A percentile compares a stretch with the other conserved stretches of the same genome.
Conservation (phyloP, 2,888 invertebrate genomes). For the Agonopterix alstromeriana region DNA sequence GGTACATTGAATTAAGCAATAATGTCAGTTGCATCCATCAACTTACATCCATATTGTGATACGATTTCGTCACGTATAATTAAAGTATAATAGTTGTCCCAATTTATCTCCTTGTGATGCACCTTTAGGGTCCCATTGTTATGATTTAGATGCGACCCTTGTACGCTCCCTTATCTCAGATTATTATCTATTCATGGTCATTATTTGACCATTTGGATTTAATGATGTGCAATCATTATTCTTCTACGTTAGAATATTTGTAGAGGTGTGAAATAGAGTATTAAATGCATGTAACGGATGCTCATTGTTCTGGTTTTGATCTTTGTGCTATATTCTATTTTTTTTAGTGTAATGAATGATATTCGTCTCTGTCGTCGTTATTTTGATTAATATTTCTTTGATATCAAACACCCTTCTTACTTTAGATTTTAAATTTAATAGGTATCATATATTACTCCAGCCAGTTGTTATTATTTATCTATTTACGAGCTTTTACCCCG, state of each 20-base stretch:
- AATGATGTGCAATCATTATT: constrained; percentile 71
- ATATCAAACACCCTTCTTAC: no score
- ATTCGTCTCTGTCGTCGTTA: no score
- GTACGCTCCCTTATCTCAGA: constrained; percentile 49
- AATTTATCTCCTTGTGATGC: constrained; percentile 42
- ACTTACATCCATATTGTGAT: constrained; percentile 54
- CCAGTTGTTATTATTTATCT: no score
- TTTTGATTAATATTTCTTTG: no score
- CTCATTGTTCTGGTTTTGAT: neutral
- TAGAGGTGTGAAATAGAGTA: constrained; percentile 66
- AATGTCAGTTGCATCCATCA: constrained; percentile 31
- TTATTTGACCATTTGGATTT: constrained; percentile 73
- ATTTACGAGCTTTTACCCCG: no score
- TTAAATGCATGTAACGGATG: constrained; percentile 49
- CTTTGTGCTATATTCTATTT: neutral
- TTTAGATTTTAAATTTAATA: no score
- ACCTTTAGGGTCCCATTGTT: constrained; percentile 55
- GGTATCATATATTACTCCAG: no score
- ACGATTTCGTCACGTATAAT: constrained; percentile 67
- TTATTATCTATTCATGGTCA: constrained; percentile 74
- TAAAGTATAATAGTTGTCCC: constrained; percentile 47
- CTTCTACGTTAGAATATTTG: constrained; percentile 49
- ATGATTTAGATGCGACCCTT: constrained; percentile 44
- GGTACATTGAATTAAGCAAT: neutral
- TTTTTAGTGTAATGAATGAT: no score